Percentiles rank a stretch among this genome's conserved stretches.
These are phyloP conservation scores for Agrotis puta DNA, from an alignment of 2,888 invertebrate genomes.

Conservation along the genomic window DNA sequence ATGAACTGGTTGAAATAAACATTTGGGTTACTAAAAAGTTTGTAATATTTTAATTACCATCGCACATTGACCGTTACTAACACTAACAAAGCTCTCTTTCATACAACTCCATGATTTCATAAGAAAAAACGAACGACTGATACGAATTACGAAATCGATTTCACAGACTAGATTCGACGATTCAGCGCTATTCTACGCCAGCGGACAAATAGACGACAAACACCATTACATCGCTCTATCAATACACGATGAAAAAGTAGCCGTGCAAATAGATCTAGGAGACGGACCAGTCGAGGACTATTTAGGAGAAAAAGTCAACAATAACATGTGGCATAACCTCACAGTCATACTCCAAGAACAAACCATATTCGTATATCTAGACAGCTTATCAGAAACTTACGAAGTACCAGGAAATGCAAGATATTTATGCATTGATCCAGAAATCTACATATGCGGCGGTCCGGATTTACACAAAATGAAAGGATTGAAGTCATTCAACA, in stretches of 20 bases:
- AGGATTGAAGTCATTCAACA: constrained; percentile 95
- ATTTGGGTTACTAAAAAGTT: constrained; percentile 15
- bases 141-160: constrained; percentile 54
- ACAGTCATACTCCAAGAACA: constrained; percentile 96
- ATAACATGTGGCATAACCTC: constrained; percentile 97
- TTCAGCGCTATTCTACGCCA: constrained; percentile 97
- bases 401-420: constrained; percentile 93
- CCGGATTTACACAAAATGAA: constrained; percentile 96
- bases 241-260: constrained; percentile 95
- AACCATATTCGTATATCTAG: constrained; percentile 94
- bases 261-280: constrained; percentile 97
- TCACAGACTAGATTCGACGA: constrained; percentile 96
- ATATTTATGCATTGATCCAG: constrained; percentile 97
- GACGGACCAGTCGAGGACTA: constrained; percentile 93
- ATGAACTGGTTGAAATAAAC: neutral
- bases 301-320: constrained; percentile 93
- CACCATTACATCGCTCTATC: constrained; percentile 97
- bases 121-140: constrained; percentile 31
- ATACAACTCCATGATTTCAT: constrained; percentile 16
- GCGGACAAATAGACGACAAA: constrained; percentile 96
- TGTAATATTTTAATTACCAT: constrained; percentile 3
- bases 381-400: constrained; percentile 93
- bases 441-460: constrained; percentile 97
- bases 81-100: constrained; percentile 28
- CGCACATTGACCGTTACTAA: constrained; percentile 35